Conservation (phyloP, 2,888 invertebrate species). For the Lepidochrysops patricia region DNA sequence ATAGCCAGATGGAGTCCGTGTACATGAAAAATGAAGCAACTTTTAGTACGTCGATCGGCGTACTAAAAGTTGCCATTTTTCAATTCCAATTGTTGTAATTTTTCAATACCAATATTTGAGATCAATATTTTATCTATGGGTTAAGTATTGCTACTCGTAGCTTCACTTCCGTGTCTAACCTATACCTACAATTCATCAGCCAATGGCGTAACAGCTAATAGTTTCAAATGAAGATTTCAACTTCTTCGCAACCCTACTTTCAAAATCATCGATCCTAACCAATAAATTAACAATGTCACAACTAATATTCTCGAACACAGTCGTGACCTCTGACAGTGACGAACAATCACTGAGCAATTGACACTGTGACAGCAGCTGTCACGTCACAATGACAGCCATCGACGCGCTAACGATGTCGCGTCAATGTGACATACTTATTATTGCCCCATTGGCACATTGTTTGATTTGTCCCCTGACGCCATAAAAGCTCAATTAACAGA, state of each 20-base stretch:
- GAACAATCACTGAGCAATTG: conserved; percentile 14
- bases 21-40: too few species aligned
- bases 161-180: not conserved
- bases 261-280: not conserved
- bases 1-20: too few species aligned
- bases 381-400: conserved; percentile 13
- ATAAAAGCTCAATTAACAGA: not conserved
- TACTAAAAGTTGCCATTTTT: too few species aligned
- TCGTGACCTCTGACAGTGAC: conserved; percentile 6
- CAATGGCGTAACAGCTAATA: not conserved
- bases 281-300: not conserved
- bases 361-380: conserved; percentile 14
- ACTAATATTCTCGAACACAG: not conserved
- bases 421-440: not conserved
- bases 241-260: not conserved
- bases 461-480: not conserved
- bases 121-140: too few species aligned
- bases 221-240: not conserved
- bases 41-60: too few species aligned
- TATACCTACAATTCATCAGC: too few species aligned
- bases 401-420: conserved; percentile 7
- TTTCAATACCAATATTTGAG: too few species aligned
- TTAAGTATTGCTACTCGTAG: too few species aligned
- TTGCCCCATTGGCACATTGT: not conserved
- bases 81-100: too few species aligned